A percentile compares a stretch with the other conserved stretches of the same genome.
phyloP scores from a whole-genome alignment of 2,888 invertebrate genomes.

The Gnatocerus cornutus region DNA sequence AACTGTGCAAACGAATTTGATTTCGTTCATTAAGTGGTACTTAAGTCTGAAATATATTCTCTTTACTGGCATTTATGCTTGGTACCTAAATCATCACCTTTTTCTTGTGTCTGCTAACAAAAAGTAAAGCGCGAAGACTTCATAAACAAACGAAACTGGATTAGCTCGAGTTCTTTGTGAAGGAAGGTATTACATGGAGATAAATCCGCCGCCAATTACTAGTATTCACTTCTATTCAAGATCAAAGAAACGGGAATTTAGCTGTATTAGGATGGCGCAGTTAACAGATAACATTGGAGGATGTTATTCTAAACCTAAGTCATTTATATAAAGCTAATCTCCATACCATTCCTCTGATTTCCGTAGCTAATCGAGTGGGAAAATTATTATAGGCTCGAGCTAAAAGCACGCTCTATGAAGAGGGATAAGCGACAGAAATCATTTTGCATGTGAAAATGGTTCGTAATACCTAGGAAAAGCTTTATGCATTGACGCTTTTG shows the following conservation, averaged over 20 bases:
- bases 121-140: conserved; percentile 13
- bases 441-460: conserved; percentile 19
- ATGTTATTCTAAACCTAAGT: conserved; percentile 35
- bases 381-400: conserved; percentile 33
- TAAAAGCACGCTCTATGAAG: conserved; percentile 15
- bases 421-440: conserved; percentile 29
- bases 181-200: conserved; percentile 31
- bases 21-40: too few relatives aligned
- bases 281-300: conserved; percentile 31
- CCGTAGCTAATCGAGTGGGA: conserved; percentile 34
- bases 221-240: conserved; percentile 24
- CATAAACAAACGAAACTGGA: conserved; percentile 21
- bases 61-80: too few relatives aligned
- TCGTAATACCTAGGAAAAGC: conserved; percentile 18
- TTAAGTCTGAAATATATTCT: too few relatives aligned
- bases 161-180: conserved; percentile 11
- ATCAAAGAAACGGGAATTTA: conserved; percentile 36
- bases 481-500: conserved; percentile 11
- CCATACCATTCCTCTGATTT: conserved; percentile 34
- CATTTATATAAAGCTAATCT: conserved; percentile 38
- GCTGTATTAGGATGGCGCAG: conserved; percentile 31
- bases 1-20: too few relatives aligned
- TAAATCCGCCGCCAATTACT: conserved; percentile 33
- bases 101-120: background rate
- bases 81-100: background rate